phyloP scores from a whole-genome alignment of 2,113 vertebrate species.

The Panthera uncia region DNA sequence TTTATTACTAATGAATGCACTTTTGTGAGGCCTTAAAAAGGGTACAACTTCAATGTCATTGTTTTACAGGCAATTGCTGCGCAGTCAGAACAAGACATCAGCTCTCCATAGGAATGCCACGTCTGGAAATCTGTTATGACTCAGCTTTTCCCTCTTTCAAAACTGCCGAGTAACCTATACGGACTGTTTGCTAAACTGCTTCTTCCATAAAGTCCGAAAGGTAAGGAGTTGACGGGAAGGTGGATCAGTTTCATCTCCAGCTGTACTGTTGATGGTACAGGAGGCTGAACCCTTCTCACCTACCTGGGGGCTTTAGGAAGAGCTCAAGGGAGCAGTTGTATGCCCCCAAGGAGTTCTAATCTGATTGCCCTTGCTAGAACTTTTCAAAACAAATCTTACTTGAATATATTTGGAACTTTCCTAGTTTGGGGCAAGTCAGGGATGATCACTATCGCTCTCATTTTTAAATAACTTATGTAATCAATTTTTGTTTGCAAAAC shows the following conservation, averaged over 20 bases:
- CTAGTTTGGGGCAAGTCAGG: neutral
- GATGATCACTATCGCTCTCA: neutral
- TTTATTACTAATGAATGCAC: conserved; percentile 85
- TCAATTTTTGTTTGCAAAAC: neutral
- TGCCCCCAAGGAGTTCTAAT: neutral
- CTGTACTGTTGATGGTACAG: neutral
- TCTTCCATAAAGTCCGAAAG: conserved; percentile 69
- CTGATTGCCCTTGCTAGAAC: neutral
- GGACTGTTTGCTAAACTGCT: neutral
- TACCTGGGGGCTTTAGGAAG: neutral
- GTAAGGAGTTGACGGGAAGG: conserved; percentile 63
- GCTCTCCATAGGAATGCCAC: conserved; percentile 16
- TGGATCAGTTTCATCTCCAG: neutral
- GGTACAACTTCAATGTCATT: conserved; percentile 30
- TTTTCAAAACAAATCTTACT: conserved; percentile 25
- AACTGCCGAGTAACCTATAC: conserved; percentile 18
- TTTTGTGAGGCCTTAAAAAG: conserved; percentile 66
- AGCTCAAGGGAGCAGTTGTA: neutral
- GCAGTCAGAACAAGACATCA: neutral
- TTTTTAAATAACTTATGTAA: conserved; percentile 16
- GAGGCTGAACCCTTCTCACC: neutral
- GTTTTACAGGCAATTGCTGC: conserved; percentile 35
- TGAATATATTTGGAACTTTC: neutral
- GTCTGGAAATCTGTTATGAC: conserved; percentile 35
- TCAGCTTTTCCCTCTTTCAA: conserved; percentile 43